Evolutionary conservation across 2,113 vertebrate species (phyloP).

Genomic region (Diadophis punctatus): DNA sequence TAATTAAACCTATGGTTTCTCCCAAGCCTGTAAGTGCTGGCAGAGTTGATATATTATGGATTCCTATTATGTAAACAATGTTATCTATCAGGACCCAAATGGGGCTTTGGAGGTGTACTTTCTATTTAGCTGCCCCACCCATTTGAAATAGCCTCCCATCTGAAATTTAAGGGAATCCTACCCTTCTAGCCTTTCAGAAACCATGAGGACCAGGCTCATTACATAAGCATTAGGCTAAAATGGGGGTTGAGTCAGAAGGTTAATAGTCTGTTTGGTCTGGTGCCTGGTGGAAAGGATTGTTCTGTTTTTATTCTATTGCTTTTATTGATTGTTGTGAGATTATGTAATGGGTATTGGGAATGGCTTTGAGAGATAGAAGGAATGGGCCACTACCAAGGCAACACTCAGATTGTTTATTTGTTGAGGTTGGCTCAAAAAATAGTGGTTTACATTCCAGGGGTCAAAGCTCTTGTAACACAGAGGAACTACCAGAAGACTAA

Average conservation of each 20-base stretch:
- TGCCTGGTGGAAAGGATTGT: not conserved
- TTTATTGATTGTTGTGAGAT: not conserved
- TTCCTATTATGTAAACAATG: not conserved
- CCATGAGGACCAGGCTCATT: not conserved
- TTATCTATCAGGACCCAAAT: not conserved
- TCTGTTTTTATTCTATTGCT: not conserved
- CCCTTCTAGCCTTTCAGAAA: not conserved
- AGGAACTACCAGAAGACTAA: not conserved
- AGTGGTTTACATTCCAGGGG: not conserved
- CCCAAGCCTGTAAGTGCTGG: not conserved
- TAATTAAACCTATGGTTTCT: not conserved
- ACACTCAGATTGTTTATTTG: not conserved
- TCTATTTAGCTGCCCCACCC: not conserved
- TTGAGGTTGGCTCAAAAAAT: not conserved
- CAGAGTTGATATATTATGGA: not conserved
- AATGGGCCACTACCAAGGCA: not conserved
- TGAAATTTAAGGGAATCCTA: not conserved
- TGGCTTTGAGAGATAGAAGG: not conserved
- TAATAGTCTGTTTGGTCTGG: not conserved
- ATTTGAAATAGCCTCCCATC: not conserved
- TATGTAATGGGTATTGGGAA: not conserved
- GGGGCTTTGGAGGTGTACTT: not conserved
- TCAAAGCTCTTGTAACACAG: not conserved
- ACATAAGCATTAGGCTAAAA: not conserved
- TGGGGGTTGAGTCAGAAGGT: not conserved